Conservation (phyloP, 2,113 vertebrate genomes). For the Daubentonia madagascariensis region DNA sequence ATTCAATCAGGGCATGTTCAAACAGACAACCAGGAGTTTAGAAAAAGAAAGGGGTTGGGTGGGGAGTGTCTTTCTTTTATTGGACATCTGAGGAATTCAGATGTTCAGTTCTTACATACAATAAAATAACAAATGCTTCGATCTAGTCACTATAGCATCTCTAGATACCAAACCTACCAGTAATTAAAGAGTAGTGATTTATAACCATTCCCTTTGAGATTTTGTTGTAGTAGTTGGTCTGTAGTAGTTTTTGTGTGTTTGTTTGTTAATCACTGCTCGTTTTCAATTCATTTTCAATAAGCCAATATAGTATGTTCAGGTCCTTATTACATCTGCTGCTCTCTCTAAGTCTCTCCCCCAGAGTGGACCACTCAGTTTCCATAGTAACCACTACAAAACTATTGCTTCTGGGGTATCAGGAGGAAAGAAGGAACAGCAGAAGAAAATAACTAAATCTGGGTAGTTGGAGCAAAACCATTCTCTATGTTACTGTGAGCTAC, state of each 20-base stretch:
- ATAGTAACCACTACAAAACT: constrained; percentile 58
- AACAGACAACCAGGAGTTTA: neutral
- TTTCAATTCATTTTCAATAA: no score
- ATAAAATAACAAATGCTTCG: neutral
- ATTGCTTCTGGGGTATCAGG: neutral
- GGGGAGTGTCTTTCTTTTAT: neutral
- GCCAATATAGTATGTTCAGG: neutral
- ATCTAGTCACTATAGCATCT: neutral
- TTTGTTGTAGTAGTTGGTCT: neutral
- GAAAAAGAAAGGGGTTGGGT: neutral
- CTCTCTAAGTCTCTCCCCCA: constrained; percentile 9
- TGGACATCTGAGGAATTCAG: neutral
- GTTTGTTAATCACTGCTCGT: neutral
- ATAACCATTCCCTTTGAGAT: neutral
- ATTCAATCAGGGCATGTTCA: neutral
- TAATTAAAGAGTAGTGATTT: neutral
- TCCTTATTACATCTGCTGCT: neutral
- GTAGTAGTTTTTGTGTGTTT: neutral
- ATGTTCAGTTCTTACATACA: neutral
- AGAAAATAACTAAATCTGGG: neutral
- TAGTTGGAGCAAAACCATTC: neutral
- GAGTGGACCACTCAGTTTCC: constrained; percentile 44
- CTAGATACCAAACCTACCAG: neutral
- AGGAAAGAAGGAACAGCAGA: neutral
- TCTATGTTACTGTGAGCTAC: neutral